These are phyloP conservation scores for Celastrina argiolus DNA, from an alignment of 2,888 invertebrate genomes.

Conservation along the genomic window DNA sequence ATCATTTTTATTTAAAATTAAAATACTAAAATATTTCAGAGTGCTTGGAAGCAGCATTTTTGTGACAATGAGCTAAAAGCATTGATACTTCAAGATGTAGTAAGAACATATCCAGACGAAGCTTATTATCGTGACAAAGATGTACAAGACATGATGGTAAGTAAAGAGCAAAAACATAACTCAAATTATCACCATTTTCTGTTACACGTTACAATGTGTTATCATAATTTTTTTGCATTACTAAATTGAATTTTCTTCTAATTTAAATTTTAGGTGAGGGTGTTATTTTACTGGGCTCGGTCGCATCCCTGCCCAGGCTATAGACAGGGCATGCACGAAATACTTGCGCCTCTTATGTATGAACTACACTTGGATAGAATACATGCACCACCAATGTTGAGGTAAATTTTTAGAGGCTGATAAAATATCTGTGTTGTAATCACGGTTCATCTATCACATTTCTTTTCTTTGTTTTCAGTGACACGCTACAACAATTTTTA, in stretches of 20 bases:
- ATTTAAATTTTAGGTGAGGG: slow-evolving; percentile 59
- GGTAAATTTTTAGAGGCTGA: slow-evolving; percentile 34
- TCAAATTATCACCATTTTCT: too few relatives aligned
- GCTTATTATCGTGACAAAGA: slow-evolving; percentile 84
- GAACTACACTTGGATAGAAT: slow-evolving; percentile 86
- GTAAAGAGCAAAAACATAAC: too few relatives aligned
- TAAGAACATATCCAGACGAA: slow-evolving; percentile 89
- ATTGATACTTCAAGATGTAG: slow-evolving; percentile 88
- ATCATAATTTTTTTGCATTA: background rate
- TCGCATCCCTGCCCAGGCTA: slow-evolving; percentile 84
- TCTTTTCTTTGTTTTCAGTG: slow-evolving; percentile 64
- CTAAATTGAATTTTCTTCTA: background rate
- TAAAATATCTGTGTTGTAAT: background rate
- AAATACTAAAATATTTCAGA: slow-evolving; percentile 80
- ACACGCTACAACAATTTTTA: slow-evolving; percentile 80
- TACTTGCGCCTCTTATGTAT: slow-evolving; percentile 87
- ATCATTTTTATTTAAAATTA: too few relatives aligned
- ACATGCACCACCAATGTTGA: slow-evolving; percentile 46
- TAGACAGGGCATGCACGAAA: slow-evolving; percentile 93
- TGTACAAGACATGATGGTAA: slow-evolving; percentile 84
- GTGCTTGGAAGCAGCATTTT: slow-evolving; percentile 91
- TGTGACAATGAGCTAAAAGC: slow-evolving; percentile 86
- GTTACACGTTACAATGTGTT: too few relatives aligned
- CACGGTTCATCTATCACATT: background rate
- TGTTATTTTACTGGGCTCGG: slow-evolving; percentile 80